These are phyloP conservation scores for Synaphobranchus kaupii DNA, from an alignment of 2,797 vertebrate genomes.

Conservation along the genomic window DNA sequence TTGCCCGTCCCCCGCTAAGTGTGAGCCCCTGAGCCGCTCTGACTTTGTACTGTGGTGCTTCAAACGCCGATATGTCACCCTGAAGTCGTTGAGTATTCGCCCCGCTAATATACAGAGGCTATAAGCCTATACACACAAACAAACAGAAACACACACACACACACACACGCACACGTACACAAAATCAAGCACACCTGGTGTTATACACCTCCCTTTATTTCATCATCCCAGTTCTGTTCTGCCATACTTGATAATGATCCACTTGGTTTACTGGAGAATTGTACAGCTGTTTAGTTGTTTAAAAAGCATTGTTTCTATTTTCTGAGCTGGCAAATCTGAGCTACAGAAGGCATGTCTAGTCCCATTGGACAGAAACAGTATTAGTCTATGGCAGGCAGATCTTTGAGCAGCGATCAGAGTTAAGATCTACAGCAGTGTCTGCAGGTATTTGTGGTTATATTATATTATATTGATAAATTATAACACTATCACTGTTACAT, in stretches of 20 bases:
- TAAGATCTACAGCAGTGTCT: background rate
- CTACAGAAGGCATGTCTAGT: background rate
- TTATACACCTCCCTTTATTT: background rate
- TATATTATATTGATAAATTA: background rate
- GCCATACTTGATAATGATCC: background rate
- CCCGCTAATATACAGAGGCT: background rate
- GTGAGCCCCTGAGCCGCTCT: slow-evolving; percentile 31
- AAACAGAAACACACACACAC: background rate
- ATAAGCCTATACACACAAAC: background rate
- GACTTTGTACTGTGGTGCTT: slow-evolving; percentile 24
- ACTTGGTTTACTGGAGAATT: background rate
- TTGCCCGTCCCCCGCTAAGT: slow-evolving; percentile 27
- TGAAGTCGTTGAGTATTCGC: background rate
- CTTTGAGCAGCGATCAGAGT: background rate
- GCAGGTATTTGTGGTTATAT: background rate
- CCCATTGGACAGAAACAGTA: background rate
- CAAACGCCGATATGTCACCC: slow-evolving; percentile 31
- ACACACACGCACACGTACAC: background rate
- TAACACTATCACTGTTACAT: background rate
- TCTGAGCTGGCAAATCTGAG: background rate
- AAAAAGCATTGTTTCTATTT: background rate
- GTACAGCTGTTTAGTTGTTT: background rate
- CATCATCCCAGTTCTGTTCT: background rate
- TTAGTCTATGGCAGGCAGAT: background rate
- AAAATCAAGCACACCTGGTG: background rate